Evolutionary conservation across 1,140 invertebrate genomes (phyloP).

Genomic region (Copidosoma floridanum): DNA sequence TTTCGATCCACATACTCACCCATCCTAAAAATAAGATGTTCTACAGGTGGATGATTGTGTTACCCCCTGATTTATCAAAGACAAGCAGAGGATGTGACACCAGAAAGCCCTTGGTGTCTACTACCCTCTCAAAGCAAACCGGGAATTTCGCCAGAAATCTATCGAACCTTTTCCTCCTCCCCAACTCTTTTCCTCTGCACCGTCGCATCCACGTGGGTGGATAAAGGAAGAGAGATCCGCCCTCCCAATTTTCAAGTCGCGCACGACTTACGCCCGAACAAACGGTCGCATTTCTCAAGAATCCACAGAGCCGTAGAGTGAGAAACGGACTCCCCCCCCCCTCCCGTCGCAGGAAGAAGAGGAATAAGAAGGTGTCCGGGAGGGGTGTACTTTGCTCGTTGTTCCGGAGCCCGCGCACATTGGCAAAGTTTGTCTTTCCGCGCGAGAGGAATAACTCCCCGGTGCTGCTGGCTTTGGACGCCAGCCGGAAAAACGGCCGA

Average conservation of each 20-base stretch:
- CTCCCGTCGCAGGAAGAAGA: not conserved
- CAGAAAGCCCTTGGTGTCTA: too few relatives aligned
- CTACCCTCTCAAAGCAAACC: not conserved
- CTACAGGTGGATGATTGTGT: slow-evolving; percentile 9
- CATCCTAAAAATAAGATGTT: too few relatives aligned
- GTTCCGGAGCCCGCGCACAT: not conserved
- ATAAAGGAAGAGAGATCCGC: too few relatives aligned
- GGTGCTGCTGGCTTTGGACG: slow-evolving; percentile 16
- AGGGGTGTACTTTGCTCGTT: slow-evolving; percentile 1
- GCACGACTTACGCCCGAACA: slow-evolving; percentile 3
- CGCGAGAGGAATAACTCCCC: slow-evolving; percentile 3
- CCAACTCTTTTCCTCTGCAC: not conserved
- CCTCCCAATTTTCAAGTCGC: slow-evolving; percentile 4
- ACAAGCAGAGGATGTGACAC: not conserved
- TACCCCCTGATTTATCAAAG: slow-evolving; percentile 4
- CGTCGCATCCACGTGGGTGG: too few relatives aligned
- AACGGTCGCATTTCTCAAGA: not conserved
- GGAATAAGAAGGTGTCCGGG: not conserved
- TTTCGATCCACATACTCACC: too few relatives aligned
- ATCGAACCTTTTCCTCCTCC: not conserved
- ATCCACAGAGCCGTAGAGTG: slow-evolving; percentile 2
- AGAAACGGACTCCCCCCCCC: too few relatives aligned
- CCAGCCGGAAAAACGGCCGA: not conserved
- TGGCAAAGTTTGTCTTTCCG: slow-evolving; percentile 16
- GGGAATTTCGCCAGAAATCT: not conserved